Conservation (phyloP, 2,113 vertebrate species). For the Eleginops maclovinus region DNA sequence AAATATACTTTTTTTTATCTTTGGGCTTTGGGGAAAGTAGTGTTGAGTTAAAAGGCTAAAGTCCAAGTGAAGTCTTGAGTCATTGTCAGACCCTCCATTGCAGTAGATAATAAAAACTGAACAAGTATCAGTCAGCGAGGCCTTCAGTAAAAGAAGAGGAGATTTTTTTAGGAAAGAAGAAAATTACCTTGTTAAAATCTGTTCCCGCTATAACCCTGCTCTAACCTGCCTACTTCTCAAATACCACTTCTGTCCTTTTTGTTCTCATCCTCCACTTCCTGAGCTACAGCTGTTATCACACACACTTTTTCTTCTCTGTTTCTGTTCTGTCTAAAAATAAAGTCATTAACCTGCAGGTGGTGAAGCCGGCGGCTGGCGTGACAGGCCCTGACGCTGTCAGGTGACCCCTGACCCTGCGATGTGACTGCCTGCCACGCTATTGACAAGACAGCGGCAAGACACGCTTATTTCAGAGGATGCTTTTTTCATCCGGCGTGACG, state of each 20-base stretch:
- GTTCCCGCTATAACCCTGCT: constrained; percentile 39
- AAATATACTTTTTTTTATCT: too few relatives aligned
- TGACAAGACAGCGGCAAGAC: constrained; percentile 88
- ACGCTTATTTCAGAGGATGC: constrained; percentile 77
- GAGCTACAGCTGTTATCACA: constrained; percentile 77
- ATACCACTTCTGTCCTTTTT: constrained; percentile 43
- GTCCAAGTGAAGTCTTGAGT: too few relatives aligned
- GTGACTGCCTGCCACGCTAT: constrained; percentile 75
- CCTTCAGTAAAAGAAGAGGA: not conserved
- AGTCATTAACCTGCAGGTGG: constrained; percentile 92
- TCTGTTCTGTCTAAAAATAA: constrained; percentile 84
- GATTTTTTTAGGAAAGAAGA: not conserved
- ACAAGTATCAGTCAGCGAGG: not conserved
- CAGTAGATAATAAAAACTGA: not conserved
- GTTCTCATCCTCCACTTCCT: constrained; percentile 61
- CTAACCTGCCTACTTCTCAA: constrained; percentile 56
- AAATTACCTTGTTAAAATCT: constrained; percentile 31
- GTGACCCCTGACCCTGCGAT: constrained; percentile 73
- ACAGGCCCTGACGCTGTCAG: constrained; percentile 81
- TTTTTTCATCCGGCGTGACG: constrained; percentile 73
- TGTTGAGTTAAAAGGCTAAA: too few relatives aligned
- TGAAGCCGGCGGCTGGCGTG: constrained; percentile 82
- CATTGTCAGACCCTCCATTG: too few relatives aligned
- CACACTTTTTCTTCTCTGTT: constrained; percentile 71
- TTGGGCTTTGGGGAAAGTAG: too few relatives aligned